These are phyloP conservation scores for Larimichthys crocea DNA, from an alignment of 2,113 vertebrate species.

Conservation along the genomic window DNA sequence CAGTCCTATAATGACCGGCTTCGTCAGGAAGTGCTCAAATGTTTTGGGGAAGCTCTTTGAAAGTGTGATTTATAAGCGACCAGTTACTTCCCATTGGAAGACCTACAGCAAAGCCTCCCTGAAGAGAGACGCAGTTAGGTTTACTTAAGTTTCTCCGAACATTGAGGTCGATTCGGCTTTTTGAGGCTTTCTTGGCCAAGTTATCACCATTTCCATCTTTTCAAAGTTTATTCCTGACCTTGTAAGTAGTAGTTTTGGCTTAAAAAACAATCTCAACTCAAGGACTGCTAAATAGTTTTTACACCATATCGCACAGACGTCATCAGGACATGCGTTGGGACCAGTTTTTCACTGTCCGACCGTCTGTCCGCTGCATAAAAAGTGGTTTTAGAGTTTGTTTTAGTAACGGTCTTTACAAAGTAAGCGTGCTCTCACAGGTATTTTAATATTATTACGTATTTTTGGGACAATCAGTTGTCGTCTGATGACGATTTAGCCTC, in stretches of 20 bases:
- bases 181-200: neutral
- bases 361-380: no score
- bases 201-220: neutral
- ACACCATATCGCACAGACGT: no score
- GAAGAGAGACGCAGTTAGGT: neutral
- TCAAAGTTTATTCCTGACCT: no score
- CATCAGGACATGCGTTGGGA: no score
- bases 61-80: slow-evolving; percentile 67
- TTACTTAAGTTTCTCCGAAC: neutral
- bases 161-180: neutral
- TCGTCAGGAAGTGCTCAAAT: slow-evolving; percentile 67
- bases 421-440: no score
- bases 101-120: slow-evolving; percentile 68
- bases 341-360: no score
- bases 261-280: neutral
- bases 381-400: no score
- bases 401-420: no score
- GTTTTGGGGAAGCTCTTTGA: slow-evolving; percentile 63
- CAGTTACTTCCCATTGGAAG: slow-evolving; percentile 61
- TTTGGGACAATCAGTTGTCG: no score
- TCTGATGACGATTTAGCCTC: no score
- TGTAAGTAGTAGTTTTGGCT: no score
- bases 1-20: slow-evolving; percentile 63
- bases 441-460: no score
- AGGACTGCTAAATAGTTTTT: neutral